These are phyloP conservation scores for Cyanoderma ruficeps DNA, from an alignment of 2,113 vertebrate genomes.

Conservation along the genomic window DNA sequence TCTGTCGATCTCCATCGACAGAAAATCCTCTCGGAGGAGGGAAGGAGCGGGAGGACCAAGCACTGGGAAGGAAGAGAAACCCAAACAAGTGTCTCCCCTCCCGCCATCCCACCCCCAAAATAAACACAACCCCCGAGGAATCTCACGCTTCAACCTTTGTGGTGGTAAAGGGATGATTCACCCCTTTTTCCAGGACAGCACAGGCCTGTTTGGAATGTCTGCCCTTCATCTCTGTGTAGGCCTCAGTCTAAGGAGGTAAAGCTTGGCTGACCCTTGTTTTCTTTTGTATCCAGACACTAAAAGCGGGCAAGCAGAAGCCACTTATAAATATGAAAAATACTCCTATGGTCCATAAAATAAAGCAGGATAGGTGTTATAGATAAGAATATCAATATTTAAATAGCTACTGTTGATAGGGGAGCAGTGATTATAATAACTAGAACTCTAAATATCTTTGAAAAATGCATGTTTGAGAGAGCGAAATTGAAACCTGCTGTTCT, in stretches of 20 bases:
- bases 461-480: not conserved
- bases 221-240: not conserved
- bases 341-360: not conserved
- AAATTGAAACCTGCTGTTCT: not conserved
- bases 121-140: not conserved
- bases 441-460: not conserved
- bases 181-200: not conserved
- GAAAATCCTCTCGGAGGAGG: not conserved
- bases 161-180: not conserved
- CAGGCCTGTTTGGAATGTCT: not conserved
- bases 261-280: not conserved
- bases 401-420: not conserved
- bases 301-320: not conserved
- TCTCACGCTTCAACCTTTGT: not conserved
- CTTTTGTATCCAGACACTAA: not conserved
- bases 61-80: not conserved
- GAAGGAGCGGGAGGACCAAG: not conserved
- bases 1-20: not conserved
- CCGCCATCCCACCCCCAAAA: not conserved
- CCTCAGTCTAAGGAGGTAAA: not conserved
- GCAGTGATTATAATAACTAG: not conserved
- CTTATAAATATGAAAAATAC: accelerated
- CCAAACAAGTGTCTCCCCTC: not conserved
- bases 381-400: not conserved
- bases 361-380: not conserved